A percentile compares a stretch with the other conserved stretches of the same genome.
phyloP scores from a whole-genome alignment of 2,113 vertebrate genomes.

The Myotis lucifugus region DNA sequence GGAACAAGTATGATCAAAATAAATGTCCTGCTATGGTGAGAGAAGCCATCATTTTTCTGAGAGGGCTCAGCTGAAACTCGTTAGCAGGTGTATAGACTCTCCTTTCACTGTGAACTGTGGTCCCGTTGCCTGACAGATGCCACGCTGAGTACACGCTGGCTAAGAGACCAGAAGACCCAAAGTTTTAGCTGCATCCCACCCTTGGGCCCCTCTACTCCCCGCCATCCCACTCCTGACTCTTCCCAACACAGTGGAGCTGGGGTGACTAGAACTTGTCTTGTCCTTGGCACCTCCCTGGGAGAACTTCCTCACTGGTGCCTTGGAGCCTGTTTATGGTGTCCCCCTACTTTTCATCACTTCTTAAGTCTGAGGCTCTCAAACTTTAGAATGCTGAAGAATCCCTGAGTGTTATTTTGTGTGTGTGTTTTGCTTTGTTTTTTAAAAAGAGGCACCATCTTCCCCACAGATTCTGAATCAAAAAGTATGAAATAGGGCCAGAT shows the following conservation, averaged over 20 bases:
- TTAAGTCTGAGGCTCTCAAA: neutral
- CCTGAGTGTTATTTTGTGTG: neutral
- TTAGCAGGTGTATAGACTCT: neutral
- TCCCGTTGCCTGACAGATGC: neutral
- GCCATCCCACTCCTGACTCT: neutral
- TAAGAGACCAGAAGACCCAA: neutral
- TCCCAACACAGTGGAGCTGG: neutral
- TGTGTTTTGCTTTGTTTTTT: neutral
- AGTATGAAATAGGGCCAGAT: neutral
- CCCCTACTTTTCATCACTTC: neutral
- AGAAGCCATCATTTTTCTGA: conserved; percentile 43
- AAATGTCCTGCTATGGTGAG: conserved; percentile 23
- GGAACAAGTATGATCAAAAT: conserved; percentile 63
- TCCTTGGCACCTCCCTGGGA: neutral
- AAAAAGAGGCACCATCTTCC: neutral
- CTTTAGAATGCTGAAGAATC: neutral
- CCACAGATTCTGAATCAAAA: conserved; percentile 30
- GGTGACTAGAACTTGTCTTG: neutral
- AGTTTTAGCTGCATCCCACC: neutral
- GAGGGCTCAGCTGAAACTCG: conserved; percentile 4
- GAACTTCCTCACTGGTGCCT: neutral
- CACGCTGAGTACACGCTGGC: neutral
- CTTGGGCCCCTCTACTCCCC: neutral
- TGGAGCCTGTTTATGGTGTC: neutral
- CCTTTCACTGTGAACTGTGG: neutral